Evolutionary conservation across 1,140 invertebrate species (phyloP).

Genomic region (Laupala kohalensis): DNA sequence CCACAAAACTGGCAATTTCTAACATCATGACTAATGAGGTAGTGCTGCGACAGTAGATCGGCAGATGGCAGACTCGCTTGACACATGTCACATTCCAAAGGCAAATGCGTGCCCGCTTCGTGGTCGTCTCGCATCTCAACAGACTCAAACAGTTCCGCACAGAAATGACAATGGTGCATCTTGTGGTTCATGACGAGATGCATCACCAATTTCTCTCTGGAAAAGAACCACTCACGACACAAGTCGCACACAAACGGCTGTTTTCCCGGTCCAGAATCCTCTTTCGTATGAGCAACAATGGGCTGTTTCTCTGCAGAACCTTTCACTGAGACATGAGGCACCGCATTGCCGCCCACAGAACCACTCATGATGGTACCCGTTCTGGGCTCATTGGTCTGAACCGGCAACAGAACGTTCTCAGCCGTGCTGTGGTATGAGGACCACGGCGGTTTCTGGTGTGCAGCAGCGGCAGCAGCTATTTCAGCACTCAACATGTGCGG

Average conservation of each 20-base stretch:
- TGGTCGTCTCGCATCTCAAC: slow-evolving; percentile 11
- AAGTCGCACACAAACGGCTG: slow-evolving; percentile 13
- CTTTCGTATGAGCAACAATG: background rate
- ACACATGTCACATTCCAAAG: slow-evolving; percentile 14
- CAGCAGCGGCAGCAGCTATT: background rate
- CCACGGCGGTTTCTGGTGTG: background rate
- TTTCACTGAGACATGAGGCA: slow-evolving; percentile 3
- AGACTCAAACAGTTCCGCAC: slow-evolving; percentile 14
- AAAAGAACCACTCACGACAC: slow-evolving; percentile 16
- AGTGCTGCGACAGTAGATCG: slow-evolving; percentile 11
- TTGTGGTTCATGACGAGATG: slow-evolving; percentile 17
- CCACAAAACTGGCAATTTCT: slow-evolving; percentile 15
- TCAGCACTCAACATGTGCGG: background rate
- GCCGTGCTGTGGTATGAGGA: background rate
- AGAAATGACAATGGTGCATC: slow-evolving; percentile 14
- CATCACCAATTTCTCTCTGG: slow-evolving; percentile 16
- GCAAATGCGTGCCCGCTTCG: slow-evolving; percentile 10
- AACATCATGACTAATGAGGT: slow-evolving; percentile 11
- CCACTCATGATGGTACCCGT: slow-evolving; percentile 8
- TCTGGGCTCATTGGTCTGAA: background rate
- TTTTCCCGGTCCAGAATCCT: slow-evolving; percentile 1
- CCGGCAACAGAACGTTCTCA: background rate
- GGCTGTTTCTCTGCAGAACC: background rate
- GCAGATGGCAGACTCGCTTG: slow-evolving; percentile 4
- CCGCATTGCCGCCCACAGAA: background rate